Conservation (phyloP, 2,797 vertebrate genomes). For the Lepidocolaptes lacrymiger region DNA sequence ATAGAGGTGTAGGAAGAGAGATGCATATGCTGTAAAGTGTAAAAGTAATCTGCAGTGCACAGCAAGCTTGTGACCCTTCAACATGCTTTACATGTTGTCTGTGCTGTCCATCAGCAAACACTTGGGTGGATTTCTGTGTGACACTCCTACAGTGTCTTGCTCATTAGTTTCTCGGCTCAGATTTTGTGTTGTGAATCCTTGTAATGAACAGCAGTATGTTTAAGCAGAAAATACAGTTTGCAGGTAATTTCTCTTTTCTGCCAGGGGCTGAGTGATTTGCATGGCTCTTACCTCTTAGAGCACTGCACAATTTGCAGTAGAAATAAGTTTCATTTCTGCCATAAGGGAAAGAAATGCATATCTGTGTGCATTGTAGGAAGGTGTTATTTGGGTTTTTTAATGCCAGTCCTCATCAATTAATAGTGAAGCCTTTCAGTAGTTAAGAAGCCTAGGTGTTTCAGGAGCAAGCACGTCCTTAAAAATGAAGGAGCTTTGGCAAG, state of each 20-base stretch:
- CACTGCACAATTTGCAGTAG: not conserved
- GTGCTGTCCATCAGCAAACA: not conserved
- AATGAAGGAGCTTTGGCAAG: not conserved
- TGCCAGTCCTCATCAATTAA: not conserved
- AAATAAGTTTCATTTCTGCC: not conserved
- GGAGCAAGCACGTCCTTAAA: not conserved
- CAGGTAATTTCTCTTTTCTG: not conserved
- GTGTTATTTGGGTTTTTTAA: rapidly evolving
- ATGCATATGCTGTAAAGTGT: not conserved
- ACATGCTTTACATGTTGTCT: not conserved
- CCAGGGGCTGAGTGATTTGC: not conserved
- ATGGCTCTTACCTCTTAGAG: not conserved
- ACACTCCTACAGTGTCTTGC: not conserved
- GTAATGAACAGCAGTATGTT: not conserved
- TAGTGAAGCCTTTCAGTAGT: not conserved
- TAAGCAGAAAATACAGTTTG: not conserved
- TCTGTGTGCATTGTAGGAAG: not conserved
- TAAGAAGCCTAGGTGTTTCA: not conserved
- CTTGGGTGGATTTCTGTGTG: not conserved
- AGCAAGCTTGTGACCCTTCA: not conserved
- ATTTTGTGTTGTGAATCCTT: not conserved
- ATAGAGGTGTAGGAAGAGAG: not conserved
- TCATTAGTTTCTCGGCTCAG: not conserved
- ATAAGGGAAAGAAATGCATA: not conserved
- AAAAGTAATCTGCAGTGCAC: not conserved